These are phyloP conservation scores for Caenorhabditis sp. DNA, from an alignment of 2,888 invertebrate genomes.

Conservation along the genomic window DNA sequence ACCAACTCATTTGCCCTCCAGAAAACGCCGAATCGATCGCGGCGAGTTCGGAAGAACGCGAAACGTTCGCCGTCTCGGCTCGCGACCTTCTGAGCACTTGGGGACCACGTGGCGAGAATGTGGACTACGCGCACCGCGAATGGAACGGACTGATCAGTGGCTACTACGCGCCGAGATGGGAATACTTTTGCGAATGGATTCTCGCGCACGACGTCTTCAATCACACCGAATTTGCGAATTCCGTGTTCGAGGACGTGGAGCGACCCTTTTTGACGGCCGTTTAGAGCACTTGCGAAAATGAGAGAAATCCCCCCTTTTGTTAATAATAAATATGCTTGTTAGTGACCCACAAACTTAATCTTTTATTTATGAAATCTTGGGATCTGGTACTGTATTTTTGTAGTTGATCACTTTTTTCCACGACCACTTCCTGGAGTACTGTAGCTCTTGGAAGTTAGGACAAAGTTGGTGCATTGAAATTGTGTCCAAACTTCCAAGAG, in stretches of 20 bases:
- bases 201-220: slow-evolving; percentile 51
- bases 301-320: neutral
- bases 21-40: slow-evolving; percentile 32
- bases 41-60: slow-evolving; percentile 26
- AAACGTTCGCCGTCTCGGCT: slow-evolving; percentile 29
- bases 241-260: slow-evolving; percentile 58
- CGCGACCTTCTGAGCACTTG: slow-evolving; percentile 45
- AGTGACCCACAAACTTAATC: too few species aligned
- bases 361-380: too few species aligned
- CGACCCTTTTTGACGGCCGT: slow-evolving; percentile 23
- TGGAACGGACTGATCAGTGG: slow-evolving; percentile 58
- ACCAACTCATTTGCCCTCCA: slow-evolving; percentile 4
- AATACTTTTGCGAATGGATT: slow-evolving; percentile 64
- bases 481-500: too few species aligned
- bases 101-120: slow-evolving; percentile 32
- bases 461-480: too few species aligned
- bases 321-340: neutral
- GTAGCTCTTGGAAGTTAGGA: too few species aligned
- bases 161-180: slow-evolving; percentile 66
- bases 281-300: neutral
- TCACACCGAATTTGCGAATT: slow-evolving; percentile 43
- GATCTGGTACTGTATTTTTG: too few species aligned
- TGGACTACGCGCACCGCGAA: slow-evolving; percentile 61
- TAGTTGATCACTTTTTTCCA: too few species aligned
- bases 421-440: too few species aligned